These are phyloP conservation scores for Encarsia formosa DNA, from an alignment of 2,888 invertebrate genomes.

Conservation along the genomic window DNA sequence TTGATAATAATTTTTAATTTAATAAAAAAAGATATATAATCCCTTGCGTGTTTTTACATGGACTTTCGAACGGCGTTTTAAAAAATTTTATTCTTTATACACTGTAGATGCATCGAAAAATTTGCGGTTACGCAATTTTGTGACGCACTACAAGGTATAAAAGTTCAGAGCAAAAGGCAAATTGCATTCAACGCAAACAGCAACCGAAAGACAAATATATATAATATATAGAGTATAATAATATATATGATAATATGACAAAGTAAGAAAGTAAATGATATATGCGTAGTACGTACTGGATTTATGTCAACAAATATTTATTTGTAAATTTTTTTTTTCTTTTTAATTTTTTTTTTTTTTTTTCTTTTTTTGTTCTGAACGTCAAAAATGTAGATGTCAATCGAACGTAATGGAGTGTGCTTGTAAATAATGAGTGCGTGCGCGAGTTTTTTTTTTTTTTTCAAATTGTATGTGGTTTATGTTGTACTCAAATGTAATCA, in stretches of 20 bases:
- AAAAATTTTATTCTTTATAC: constrained; percentile 37
- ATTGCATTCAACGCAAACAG: constrained; percentile 32
- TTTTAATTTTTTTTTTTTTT: background rate
- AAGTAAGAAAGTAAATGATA: constrained; percentile 28
- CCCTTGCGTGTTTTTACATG: constrained; percentile 18
- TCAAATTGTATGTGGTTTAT: background rate
- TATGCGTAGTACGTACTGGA: constrained; percentile 27
- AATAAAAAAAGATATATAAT: background rate
- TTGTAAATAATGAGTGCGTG: constrained; percentile 7
- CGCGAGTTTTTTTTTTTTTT: constrained; percentile 4
- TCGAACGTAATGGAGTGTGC: constrained; percentile 5
- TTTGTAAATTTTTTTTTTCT: background rate
- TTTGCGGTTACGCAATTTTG: constrained; percentile 1
- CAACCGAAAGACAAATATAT: constrained; percentile 32
- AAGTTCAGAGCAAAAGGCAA: constrained; percentile 28
- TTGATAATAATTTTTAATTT: too few relatives aligned
- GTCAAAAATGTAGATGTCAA: constrained; percentile 14
- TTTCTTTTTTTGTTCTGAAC: background rate
- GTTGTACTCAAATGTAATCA: background rate
- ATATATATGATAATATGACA: constrained; percentile 26
- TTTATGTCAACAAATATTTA: constrained; percentile 2
- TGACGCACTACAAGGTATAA: constrained; percentile 13
- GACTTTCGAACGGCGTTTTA: constrained; percentile 27
- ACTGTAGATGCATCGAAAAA: constrained; percentile 29
- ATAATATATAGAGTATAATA: constrained; percentile 24